phyloP scores from a whole-genome alignment of 2,797 vertebrate genomes.

The Acanthornis magna region DNA sequence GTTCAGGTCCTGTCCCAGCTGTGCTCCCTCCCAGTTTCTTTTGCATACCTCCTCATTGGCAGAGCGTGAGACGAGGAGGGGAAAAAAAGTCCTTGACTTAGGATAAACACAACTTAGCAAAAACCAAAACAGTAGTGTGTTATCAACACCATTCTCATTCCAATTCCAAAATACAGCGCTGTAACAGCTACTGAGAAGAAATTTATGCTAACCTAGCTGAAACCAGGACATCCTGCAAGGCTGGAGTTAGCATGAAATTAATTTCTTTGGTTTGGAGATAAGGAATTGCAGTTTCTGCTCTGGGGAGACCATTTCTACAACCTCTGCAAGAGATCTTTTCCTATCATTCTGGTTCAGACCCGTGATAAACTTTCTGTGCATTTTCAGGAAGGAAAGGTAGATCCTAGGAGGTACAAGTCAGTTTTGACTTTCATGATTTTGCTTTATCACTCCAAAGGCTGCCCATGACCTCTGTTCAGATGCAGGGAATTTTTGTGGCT shows the following conservation, averaged over 20 bases:
- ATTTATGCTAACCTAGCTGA: neutral
- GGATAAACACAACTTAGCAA: neutral
- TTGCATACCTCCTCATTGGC: neutral
- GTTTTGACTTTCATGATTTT: neutral
- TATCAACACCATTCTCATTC: neutral
- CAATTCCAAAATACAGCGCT: neutral
- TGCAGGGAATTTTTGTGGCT: neutral
- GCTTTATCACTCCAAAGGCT: neutral
- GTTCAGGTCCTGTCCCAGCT: neutral
- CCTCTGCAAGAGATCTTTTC: neutral
- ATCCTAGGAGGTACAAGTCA: neutral
- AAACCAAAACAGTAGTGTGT: neutral
- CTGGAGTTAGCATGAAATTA: neutral
- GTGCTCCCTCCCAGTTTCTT: neutral
- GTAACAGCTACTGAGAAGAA: neutral
- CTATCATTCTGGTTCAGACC: neutral
- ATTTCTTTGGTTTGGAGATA: neutral
- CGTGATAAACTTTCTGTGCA: rapidly evolving
- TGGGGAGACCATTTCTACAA: neutral
- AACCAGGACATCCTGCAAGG: neutral
- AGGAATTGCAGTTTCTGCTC: neutral
- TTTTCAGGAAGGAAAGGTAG: neutral
- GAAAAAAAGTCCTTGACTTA: neutral
- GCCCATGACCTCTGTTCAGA: neutral
- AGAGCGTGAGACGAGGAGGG: neutral